These are phyloP conservation scores for Hymenochirus boettgeri DNA, from an alignment of 2,113 vertebrate species.

Conservation along the genomic window DNA sequence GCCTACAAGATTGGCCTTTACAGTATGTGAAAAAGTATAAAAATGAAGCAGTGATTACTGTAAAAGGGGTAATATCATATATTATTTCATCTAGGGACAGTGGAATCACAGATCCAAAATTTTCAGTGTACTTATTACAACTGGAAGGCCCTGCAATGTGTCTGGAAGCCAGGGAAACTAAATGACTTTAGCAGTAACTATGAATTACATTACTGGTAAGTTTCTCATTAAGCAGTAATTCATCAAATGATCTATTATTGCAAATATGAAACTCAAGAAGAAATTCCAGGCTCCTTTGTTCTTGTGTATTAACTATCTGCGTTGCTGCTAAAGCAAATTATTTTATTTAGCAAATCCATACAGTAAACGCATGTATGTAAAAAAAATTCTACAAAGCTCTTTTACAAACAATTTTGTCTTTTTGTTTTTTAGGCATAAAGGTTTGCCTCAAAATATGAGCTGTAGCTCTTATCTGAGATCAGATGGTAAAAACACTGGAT, in stretches of 20 bases:
- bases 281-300: too few species aligned
- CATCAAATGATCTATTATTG: too few species aligned
- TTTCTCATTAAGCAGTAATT: too few species aligned
- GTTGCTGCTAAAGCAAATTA: too few species aligned
- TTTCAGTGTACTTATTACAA: slow-evolving; percentile 20
- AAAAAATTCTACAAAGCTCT: neutral
- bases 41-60: too few species aligned
- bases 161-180: slow-evolving; percentile 6
- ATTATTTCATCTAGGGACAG: slow-evolving; percentile 10
- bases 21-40: too few species aligned
- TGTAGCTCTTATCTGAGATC: slow-evolving; percentile 6
- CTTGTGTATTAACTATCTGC: too few species aligned
- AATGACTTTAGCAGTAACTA: slow-evolving; percentile 9
- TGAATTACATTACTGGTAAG: slow-evolving; percentile 27
- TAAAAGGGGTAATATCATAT: neutral
- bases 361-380: neutral
- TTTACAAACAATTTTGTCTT: neutral
- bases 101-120: slow-evolving; percentile 12
- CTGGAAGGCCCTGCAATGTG: slow-evolving; percentile 10
- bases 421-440: slow-evolving; percentile 19
- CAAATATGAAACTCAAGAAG: too few species aligned
- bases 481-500: slow-evolving; percentile 22
- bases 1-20: too few species aligned
- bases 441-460: slow-evolving; percentile 10
- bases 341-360: too few species aligned